phyloP scores from a whole-genome alignment of 2,797 vertebrate genomes.

The Rhynchotus rufescens region DNA sequence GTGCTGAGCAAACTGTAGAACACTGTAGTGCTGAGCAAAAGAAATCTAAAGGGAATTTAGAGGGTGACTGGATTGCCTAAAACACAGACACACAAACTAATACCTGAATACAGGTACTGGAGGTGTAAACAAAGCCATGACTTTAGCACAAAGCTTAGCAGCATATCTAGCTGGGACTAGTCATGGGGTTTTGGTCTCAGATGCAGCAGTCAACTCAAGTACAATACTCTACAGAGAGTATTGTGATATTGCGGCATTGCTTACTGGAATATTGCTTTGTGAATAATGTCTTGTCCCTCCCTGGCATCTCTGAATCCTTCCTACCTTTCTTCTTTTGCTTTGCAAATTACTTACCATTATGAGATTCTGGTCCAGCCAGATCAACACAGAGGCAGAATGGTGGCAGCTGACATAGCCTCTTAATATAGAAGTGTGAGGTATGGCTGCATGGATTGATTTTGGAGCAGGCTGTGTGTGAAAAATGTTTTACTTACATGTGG shows the following conservation, averaged over 20 bases:
- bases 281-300: background rate
- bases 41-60: background rate
- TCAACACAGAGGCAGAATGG: background rate
- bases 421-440: constrained; percentile 33
- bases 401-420: constrained; percentile 40
- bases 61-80: background rate
- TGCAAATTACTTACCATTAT: background rate
- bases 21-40: background rate
- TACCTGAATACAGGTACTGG: background rate
- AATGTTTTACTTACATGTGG: background rate
- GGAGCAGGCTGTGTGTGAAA: constrained; percentile 13
- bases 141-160: background rate
- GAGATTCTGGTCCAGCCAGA: constrained; percentile 31
- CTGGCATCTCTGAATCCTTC: background rate
- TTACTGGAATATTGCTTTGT: background rate
- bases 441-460: background rate
- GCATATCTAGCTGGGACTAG: background rate
- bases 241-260: accelerated
- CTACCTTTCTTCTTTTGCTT: background rate
- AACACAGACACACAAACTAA: background rate
- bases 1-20: too few species aligned
- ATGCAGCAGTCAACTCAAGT: background rate
- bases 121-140: background rate
- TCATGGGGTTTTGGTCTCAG: background rate
- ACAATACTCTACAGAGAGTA: background rate